Conservation (phyloP, 2,888 invertebrate genomes). For the Miltochrista miniata region DNA sequence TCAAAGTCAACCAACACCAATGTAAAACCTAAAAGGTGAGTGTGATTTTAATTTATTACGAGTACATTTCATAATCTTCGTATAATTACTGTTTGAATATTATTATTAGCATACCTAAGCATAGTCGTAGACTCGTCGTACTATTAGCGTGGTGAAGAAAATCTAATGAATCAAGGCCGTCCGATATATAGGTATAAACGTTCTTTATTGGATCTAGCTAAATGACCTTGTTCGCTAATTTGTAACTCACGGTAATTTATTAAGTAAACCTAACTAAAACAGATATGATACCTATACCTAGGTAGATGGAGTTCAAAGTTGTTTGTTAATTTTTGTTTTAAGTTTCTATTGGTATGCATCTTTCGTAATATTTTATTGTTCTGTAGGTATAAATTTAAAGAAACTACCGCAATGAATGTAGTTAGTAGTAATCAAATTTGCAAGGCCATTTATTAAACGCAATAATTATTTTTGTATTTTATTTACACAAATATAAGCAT, state of each 20-base stretch:
- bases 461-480: background rate
- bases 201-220: background rate
- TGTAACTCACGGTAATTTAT: conserved; percentile 4
- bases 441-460: background rate
- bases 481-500: background rate
- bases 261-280: conserved; percentile 3
- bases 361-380: conserved; percentile 4
- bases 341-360: conserved; percentile 4
- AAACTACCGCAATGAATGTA: background rate
- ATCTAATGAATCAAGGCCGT: background rate
- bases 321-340: conserved; percentile 5
- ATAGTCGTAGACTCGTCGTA: background rate
- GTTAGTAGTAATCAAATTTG: background rate
- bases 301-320: conserved; percentile 2
- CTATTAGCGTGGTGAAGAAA: background rate
- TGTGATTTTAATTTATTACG: background rate
- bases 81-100: background rate
- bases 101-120: background rate
- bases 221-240: background rate
- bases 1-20: conserved; percentile 71
- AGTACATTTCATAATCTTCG: too few relatives aligned
- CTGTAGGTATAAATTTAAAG: background rate
- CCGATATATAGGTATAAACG: background rate
- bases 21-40: conserved; percentile 78
- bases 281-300: conserved; percentile 4